These are phyloP conservation scores for Spheniscus humboldti DNA, from an alignment of 2,797 vertebrate species.

Conservation along the genomic window DNA sequence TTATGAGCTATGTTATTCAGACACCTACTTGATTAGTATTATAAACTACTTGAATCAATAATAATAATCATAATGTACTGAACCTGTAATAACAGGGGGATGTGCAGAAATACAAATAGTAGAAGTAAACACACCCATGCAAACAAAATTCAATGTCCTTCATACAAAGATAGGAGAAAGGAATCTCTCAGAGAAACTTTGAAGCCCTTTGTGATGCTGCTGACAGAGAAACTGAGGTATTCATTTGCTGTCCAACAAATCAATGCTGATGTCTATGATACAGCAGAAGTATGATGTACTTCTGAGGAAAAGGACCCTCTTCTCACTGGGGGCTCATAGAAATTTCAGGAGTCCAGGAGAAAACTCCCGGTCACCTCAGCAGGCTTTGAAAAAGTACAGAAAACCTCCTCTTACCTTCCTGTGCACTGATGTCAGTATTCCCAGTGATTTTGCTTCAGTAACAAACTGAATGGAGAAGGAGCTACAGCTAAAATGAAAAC, in stretches of 20 bases:
- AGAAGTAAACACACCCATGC: background rate
- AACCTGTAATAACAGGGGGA: background rate
- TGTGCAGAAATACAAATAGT: background rate
- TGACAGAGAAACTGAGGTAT: background rate
- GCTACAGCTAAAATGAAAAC: background rate
- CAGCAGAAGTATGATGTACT: background rate
- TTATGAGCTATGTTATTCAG: background rate
- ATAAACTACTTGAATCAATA: background rate
- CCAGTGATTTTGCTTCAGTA: background rate
- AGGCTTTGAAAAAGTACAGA: background rate
- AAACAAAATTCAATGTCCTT: background rate
- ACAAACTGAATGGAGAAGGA: background rate
- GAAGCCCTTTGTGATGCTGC: background rate
- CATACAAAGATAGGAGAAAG: background rate
- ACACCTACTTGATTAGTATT: background rate
- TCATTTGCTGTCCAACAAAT: background rate
- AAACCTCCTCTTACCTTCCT: background rate
- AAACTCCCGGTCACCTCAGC: background rate
- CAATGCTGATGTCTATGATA: accelerated
- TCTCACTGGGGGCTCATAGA: background rate
- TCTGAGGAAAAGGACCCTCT: background rate
- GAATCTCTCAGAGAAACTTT: background rate
- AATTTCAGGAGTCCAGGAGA: background rate
- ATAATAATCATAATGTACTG: background rate
- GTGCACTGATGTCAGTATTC: background rate